Evolutionary conservation across 2,888 invertebrate species (phyloP).

Genomic region (Eupithecia subfuscata): DNA sequence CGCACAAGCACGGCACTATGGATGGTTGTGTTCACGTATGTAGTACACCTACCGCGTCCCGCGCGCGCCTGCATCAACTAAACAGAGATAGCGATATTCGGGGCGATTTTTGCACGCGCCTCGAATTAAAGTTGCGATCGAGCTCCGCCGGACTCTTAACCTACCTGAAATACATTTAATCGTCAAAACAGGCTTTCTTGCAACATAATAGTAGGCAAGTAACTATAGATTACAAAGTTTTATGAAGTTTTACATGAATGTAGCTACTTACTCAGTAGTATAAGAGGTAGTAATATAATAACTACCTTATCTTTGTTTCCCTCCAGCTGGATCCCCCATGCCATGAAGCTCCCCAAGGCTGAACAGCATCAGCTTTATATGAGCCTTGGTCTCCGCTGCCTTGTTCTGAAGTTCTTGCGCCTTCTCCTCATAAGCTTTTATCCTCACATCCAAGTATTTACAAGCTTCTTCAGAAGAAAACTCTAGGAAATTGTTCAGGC

Average conservation of each 20-base stretch:
- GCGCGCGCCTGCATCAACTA: too few species aligned
- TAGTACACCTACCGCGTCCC: too few species aligned
- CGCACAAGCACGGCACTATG: too few species aligned
- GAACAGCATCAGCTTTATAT: constrained; percentile 90
- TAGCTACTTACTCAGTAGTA: neutral
- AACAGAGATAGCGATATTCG: too few species aligned
- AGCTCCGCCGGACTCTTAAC: too few species aligned
- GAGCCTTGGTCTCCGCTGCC: constrained; percentile 88
- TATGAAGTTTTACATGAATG: neutral
- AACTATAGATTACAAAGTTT: too few species aligned
- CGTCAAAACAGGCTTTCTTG: neutral
- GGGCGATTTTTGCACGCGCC: too few species aligned
- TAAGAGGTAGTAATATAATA: neutral
- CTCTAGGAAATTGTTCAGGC: constrained; percentile 90
- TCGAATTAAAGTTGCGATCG: too few species aligned
- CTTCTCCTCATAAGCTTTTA: constrained; percentile 86
- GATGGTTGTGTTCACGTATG: too few species aligned
- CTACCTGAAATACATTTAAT: neutral
- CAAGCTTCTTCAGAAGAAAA: constrained; percentile 88
- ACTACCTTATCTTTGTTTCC: neutral
- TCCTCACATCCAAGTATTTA: constrained; percentile 87
- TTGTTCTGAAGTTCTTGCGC: constrained; percentile 86
- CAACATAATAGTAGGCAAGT: neutral
- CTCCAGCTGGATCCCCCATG: neutral
- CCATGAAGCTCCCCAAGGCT: constrained; percentile 86